Conservation (phyloP, 2,113 vertebrate genomes). For the Natator depressus region DNA sequence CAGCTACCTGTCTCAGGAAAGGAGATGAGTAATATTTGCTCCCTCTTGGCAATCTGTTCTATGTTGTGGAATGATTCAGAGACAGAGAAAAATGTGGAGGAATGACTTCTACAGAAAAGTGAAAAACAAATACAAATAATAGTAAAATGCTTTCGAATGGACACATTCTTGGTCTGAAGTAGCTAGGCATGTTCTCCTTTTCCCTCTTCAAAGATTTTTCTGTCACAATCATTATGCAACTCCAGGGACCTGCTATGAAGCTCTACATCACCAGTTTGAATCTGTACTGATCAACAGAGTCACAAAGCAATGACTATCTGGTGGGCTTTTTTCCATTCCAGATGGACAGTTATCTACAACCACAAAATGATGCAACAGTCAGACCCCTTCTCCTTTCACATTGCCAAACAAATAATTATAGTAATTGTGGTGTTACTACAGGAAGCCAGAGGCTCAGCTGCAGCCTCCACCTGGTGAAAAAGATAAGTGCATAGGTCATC, state of each 20-base stretch:
- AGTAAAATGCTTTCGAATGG: neutral
- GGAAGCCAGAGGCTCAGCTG: neutral
- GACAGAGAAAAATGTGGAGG: neutral
- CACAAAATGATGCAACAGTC: neutral
- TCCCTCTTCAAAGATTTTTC: neutral
- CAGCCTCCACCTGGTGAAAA: rapidly evolving
- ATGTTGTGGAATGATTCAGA: constrained; percentile 25
- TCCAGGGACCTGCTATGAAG: neutral
- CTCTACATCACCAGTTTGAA: neutral
- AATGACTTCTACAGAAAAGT: constrained; percentile 21
- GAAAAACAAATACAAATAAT: neutral
- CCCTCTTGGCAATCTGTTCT: constrained; percentile 35
- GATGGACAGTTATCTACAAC: neutral
- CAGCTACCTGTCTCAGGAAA: constrained; percentile 44
- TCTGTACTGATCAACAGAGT: neutral
- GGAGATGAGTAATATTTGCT: constrained; percentile 55
- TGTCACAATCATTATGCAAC: neutral
- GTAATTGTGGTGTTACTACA: neutral
- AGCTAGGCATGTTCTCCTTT: neutral
- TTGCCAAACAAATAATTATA: neutral
- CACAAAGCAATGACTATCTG: neutral
- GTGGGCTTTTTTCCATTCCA: neutral
- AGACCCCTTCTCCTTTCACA: neutral
- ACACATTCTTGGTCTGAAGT: neutral
- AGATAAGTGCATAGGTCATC: neutral